Evolutionary conservation across 2,113 vertebrate species (phyloP).

Genomic region (Siphamia tubifer): DNA sequence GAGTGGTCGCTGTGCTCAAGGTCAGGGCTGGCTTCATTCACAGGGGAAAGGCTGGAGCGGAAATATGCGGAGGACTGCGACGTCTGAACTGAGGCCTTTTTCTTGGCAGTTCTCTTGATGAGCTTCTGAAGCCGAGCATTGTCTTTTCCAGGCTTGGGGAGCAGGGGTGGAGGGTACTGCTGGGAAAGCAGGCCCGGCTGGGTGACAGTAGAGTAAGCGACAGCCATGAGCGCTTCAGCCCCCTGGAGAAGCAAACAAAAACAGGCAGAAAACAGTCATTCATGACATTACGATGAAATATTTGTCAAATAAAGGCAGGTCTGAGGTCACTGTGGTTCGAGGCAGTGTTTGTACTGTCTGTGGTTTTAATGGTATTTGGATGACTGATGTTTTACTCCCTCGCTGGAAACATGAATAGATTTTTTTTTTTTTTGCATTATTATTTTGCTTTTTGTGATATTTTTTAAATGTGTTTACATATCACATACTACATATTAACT

Average conservation of each 20-base stretch:
- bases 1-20: slow-evolving; percentile 80
- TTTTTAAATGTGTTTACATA: background rate
- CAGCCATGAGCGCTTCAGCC: slow-evolving; percentile 82
- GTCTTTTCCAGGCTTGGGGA: slow-evolving; percentile 91
- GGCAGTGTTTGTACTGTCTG: too few relatives aligned
- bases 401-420: too few relatives aligned
- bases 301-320: too few relatives aligned
- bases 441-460: too few relatives aligned
- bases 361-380: too few relatives aligned
- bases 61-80: slow-evolving; percentile 70
- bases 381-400: too few relatives aligned
- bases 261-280: background rate
- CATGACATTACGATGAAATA: background rate
- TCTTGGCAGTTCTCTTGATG: slow-evolving; percentile 86
- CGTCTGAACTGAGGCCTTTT: slow-evolving; percentile 64
- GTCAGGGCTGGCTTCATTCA: slow-evolving; percentile 90
- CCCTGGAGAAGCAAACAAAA: slow-evolving; percentile 67
- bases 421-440: too few relatives aligned
- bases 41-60: slow-evolving; percentile 89
- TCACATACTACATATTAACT: too few relatives aligned
- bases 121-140: slow-evolving; percentile 88
- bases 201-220: slow-evolving; percentile 61
- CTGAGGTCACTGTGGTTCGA: too few relatives aligned
- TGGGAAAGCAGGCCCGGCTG: slow-evolving; percentile 66
- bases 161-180: slow-evolving; percentile 84